Percentiles rank a stretch among this genome's conserved stretches.
phyloP scores from a whole-genome alignment of 2,888 invertebrate species.

The Metacarcinus magister region DNA sequence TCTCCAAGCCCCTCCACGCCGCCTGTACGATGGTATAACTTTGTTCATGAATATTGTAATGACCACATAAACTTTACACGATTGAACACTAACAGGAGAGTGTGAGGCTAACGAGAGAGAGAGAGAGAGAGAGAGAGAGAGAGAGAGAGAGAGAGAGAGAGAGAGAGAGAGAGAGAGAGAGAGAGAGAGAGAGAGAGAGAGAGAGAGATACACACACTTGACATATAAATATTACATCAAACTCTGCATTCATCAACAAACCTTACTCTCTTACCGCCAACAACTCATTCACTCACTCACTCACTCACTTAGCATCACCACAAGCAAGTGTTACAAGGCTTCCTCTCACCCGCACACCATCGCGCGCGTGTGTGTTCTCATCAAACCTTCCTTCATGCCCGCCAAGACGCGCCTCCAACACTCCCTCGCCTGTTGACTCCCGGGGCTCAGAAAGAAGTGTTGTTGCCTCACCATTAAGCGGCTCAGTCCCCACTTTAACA shows the following conservation, averaged over 20 bases:
- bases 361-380: background rate
- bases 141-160: conserved; percentile 29
- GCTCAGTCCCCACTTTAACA: background rate
- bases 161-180: conserved; percentile 37
- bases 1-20: background rate
- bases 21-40: background rate
- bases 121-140: conserved; percentile 48
- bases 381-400: too few relatives aligned
- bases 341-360: background rate
- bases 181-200: conserved; percentile 60
- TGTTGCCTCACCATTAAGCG: conserved; percentile 30
- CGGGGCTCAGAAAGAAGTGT: conserved; percentile 5
- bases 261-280: background rate
- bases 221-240: background rate
- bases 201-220: background rate
- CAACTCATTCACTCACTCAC: background rate
- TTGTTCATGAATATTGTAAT: background rate
- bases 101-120: conserved; percentile 46
- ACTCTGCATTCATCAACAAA: background rate
- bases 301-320: background rate
- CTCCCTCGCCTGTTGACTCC: background rate
- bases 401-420: background rate
- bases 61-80: background rate
- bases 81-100: background rate
- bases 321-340: background rate